Evolutionary conservation across 2,113 vertebrate species (phyloP), one percentile per base, ranked within the genome.

Genomic region (Barbus barbus): DNA sequence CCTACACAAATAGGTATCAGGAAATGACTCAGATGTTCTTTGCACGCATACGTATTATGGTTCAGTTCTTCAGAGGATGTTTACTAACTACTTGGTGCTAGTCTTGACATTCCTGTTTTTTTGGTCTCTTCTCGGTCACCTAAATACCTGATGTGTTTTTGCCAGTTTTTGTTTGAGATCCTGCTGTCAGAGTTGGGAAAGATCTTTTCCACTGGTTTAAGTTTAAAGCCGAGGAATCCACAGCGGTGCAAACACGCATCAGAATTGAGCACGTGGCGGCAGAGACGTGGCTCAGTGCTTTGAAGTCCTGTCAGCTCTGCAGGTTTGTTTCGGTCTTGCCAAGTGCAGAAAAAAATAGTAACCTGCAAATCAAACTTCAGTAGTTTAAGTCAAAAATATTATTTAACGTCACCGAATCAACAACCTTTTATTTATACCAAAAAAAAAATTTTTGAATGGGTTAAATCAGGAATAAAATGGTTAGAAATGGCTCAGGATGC

Each of bases 221-320:
- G 91, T 88, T 58, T 90, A 87, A 87, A 86, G 88, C 89, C 88
- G 63, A 90, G 92, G 92, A 83, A 91, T 92, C 87, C 86, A 85
- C 93, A 93, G 93, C 93, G 93, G 91, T 90, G 87, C 91, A 92
- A 90, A 89, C 91, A 92, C 78, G 72, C 89, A 88, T 84, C 87
- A 87, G 53, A 72, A 51, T 51, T n/a, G 28, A 51, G 73, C 44
- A 75, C 44, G 73, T 51, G 44, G 11, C 12, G 12, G 12, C 44
- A 3, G 44, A 46, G 44, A 46, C 3, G 1, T 46, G 72, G 73
- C 26, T 60, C 28, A 9, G 53, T 13, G 31, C 82, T 87, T 87
- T 87, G 83, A 87, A 84, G 86, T 67, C 81, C 72, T 60, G 72
- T 41, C 44, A 26, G 26, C 51, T 60, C 73, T 72, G 65, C 46